Base-by-base conservation (phyloP, 2,797 vertebrate genomes). In the Chaetodon trifasciatus region DNA sequence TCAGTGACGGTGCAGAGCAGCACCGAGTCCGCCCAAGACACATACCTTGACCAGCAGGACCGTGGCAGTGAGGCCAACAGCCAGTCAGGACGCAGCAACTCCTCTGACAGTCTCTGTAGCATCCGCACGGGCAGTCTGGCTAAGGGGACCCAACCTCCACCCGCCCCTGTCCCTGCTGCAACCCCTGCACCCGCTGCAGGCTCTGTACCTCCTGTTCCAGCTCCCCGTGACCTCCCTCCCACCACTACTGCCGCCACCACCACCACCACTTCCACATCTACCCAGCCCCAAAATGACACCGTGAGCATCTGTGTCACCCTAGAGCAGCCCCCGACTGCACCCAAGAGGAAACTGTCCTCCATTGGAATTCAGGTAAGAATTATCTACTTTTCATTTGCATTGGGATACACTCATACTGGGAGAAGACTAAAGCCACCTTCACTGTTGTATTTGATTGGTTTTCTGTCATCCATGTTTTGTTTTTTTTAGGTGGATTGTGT, bases 1-100 rank as follows among this genome's bases (percentile, higher is more conserved):
- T 98, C 98, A 4, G 97, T 99, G 94, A 99, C 98, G 0, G 93
- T 99, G 87, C 98, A 99, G 95, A 99, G 98, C 96, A 99, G 98
- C 94, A 99, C 98, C 0, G 98, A 99, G 87, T 99, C 98, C 0
- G 98, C 98, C 8, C 98, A 99, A 93, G 98, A 99, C 95, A 97
- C 95, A 50, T 99, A 99, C 91, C 95, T 98, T 93, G 98, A 99
- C 93, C 97, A 96, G 92, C 97, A 97, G 91, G 97, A 98, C 89
- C 97, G 96, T 73, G 97, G 96, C 92, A 99, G 97, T 0, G 98
- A 99, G 87, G 97, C 94, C 89, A 98, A 97, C 87, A 99, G 98
- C 95, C 98, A 99, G 81, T 99, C 98, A 5, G 98, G 97, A 68
- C 96, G 96, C 92, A 99, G 98, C 95, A 98, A 98, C 84, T 99